Evolutionary conservation across 30 jellyfish, hydroid and myxozoan genomes (phyloP).

Genomic region (Chrysaora quinquecirrha): DNA sequence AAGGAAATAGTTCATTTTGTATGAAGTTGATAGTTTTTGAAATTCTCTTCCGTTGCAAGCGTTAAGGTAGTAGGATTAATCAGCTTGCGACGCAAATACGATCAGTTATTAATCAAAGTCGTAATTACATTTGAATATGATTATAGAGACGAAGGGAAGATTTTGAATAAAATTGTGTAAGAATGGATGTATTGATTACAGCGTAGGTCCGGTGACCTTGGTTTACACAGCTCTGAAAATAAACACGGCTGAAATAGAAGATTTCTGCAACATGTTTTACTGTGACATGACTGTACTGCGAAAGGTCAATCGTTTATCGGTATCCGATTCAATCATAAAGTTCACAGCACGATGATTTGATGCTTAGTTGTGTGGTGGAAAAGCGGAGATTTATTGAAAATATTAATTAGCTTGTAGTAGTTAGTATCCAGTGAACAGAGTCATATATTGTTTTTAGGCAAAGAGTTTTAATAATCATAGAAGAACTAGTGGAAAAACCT

Average conservation of each 20-base stretch:
- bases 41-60: background rate
- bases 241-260: background rate
- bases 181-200: constrained; percentile 17
- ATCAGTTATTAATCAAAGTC: constrained; percentile 33
- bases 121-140: constrained; percentile 62
- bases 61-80: constrained; percentile 26
- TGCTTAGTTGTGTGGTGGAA: background rate
- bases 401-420: no score
- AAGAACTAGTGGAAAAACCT: no score
- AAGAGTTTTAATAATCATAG: no score
- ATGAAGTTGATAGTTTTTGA: background rate
- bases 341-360: background rate
- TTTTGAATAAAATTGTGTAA: constrained; percentile 32
- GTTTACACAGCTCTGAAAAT: background rate
- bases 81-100: constrained; percentile 55
- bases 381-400: no score
- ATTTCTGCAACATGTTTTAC: no score
- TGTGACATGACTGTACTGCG: no score
- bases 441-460: no score
- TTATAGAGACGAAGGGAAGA: constrained; percentile 33
- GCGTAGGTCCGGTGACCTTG: background rate
- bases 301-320: background rate
- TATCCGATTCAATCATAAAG: background rate
- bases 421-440: no score
- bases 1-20: no score